Evolutionary conservation across 2,113 vertebrate genomes (phyloP), one percentile per base, ranked within the genome.

Genomic region (Stercorarius parasiticus): DNA sequence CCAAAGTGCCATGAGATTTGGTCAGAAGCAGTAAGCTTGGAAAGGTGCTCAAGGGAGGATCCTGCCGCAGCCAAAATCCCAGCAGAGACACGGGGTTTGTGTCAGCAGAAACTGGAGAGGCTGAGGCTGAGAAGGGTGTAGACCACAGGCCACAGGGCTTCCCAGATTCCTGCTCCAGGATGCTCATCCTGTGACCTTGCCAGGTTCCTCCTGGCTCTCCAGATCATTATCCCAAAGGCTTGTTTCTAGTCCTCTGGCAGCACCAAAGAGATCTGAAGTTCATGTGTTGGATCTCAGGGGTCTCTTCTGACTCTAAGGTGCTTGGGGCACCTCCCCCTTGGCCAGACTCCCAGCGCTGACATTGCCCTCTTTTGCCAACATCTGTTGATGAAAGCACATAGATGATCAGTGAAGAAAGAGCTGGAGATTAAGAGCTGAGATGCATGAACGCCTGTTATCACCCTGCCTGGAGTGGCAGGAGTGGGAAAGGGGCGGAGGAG

Each of bases 251-350:
- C 53, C 47, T 38, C 47, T 67, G 53, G 26, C 73, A 80, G n/a
- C 71, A 59, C 50, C 15, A 16, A 8, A 40, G 69, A 38, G 53
- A 42, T 15, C 43, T 13, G 29, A 56, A 67, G 53, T 32, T 88
- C 16, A 7, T 4, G 7, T 52, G 6, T 32, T 0, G 0, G 17
- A 49, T 62, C 36, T 43, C 29, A 10, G 29, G 19, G 36, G 13
- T 55, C 55, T 76, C 11, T 11, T 85, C 62, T 62, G 42, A 56
- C 32, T 49, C 13, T 16, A 6, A 12, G 36, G 12, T 38, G 18
- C 58, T 32, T 7, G 36, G 61, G 42, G 17, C 53, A 56, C 18
- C 23, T 30, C 16, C 11, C 4, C 10, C 40, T 38, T 5, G 32
- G 32, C 16, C 59, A 20, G 26, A 11, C 15, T 34, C 50, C 49